Conservation (phyloP, 2,113 vertebrate genomes). For the Xerus inauris region DNA sequence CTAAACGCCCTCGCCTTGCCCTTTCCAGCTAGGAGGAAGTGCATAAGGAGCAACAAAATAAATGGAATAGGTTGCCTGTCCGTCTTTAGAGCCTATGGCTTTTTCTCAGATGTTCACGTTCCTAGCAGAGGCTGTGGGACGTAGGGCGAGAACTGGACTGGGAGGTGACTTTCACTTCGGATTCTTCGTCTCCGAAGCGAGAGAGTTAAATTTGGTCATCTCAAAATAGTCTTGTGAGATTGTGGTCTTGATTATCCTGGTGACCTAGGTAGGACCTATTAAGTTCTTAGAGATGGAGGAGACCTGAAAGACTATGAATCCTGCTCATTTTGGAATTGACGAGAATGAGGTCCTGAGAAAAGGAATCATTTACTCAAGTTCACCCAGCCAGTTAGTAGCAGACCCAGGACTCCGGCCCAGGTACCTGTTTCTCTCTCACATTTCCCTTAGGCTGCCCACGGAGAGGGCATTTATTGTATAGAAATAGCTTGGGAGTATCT, state of each 20-base stretch:
- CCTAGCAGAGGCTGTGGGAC: not conserved
- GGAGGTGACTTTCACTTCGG: not conserved
- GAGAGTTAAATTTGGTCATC: not conserved
- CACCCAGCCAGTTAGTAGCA: not conserved
- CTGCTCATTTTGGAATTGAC: not conserved
- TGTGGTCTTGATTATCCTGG: not conserved
- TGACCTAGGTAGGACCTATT: not conserved
- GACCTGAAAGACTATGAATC: not conserved
- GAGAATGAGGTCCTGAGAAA: not conserved
- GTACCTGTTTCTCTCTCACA: not conserved
- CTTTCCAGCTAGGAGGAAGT: not conserved
- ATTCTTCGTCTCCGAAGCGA: not conserved
- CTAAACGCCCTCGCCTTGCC: not conserved
- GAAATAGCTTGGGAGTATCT: not conserved
- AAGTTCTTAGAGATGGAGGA: not conserved
- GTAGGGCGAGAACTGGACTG: not conserved
- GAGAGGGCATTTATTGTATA: not conserved
- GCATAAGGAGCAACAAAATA: not conserved
- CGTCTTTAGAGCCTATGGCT: not conserved
- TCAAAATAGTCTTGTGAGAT: not conserved
- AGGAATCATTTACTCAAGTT: not conserved
- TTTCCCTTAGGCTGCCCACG: not conserved
- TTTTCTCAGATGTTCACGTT: not conserved
- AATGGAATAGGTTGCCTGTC: too few relatives aligned
- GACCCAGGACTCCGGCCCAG: not conserved